Conservation (phyloP, 2,888 invertebrate species). For the Zygothrica quintamaculata region DNA sequence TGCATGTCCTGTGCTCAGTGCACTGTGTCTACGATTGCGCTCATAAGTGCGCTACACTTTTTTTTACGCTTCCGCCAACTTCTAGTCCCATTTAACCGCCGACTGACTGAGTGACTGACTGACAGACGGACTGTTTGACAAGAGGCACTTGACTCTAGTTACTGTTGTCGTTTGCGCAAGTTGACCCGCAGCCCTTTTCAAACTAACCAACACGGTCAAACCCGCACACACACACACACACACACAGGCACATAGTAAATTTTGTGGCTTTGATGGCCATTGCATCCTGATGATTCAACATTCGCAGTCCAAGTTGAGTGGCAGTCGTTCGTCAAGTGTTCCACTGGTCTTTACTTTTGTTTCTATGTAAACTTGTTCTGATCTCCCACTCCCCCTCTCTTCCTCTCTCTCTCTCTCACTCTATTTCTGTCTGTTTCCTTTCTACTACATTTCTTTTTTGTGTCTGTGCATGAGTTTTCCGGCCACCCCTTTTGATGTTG, state of each 20-base stretch:
- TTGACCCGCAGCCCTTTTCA: constrained; percentile 53
- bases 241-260: constrained; percentile 20
- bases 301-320: constrained; percentile 63
- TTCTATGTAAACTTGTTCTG: constrained; percentile 60
- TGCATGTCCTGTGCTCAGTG: background rate
- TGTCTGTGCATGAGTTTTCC: constrained; percentile 18
- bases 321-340: constrained; percentile 63
- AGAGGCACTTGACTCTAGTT: constrained; percentile 67
- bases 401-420: constrained; percentile 12
- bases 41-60: constrained; percentile 24
- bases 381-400: constrained; percentile 32
- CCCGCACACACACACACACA: constrained; percentile 15
- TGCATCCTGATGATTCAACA: constrained; percentile 43
- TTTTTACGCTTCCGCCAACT: too few relatives aligned
- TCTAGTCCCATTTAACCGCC: constrained; percentile 33
- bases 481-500: constrained; percentile 14
- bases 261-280: constrained; percentile 58
- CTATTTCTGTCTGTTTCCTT: background rate
- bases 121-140: constrained; percentile 33
- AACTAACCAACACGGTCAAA: constrained; percentile 54
- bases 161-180: constrained; percentile 57
- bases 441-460: background rate
- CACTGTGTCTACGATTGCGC: constrained; percentile 14
- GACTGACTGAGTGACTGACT: constrained; percentile 18
- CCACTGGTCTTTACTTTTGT: constrained; percentile 42